Evolutionary conservation across 2,888 invertebrate genomes (phyloP), one percentile per base, ranked within the genome.

Genomic region (Isotomurus palustris): DNA sequence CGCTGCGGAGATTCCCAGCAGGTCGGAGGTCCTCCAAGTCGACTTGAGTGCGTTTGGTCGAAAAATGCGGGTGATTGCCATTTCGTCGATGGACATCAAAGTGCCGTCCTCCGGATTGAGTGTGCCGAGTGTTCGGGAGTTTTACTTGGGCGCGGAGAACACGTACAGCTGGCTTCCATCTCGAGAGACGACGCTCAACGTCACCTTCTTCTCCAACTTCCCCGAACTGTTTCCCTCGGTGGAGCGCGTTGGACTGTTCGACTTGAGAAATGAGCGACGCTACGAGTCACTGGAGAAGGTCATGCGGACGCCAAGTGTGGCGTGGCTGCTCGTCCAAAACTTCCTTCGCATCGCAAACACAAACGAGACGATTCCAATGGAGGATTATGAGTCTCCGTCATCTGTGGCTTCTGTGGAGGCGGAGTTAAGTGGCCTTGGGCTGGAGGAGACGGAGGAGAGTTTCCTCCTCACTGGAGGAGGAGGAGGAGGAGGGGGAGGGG

Each of bases 111-210:
- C 29, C n/a, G 44, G 29, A 14, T 21, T 4, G 19, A 2, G 21
- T 21, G n/a, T n/a, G n/a, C 45, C 45, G 2, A 38, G 8, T 10
- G 25, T 56, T 1, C 35, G 45, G 22, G 51, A 56, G 38, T 56
- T 56, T 19, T 35, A 50, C 25, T 56, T 56, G 22, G 56, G 56
- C 17, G 28, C 41, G 10, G 44, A 51, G 25, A 56, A 56, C 28
- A 50, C 43, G 45, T 56, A 56, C 28, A 51, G 56, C 27, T 56
- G 56, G 56, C 27, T 51, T 17, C 1, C 10, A 3, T n/a, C 36
- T 17, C 19, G 27, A 10, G 38, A 36, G 0, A 56, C 56, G 1
- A 50, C 24, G 17, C 32, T 56, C 17, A 51, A 27, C 28, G 45
- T 25, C 21, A 27, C 43, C 17, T 35, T 56, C 19, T 36, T 51